phyloP scores from a whole-genome alignment of 2,113 vertebrate genomes.

The Heterotilapia buettikoferi region DNA sequence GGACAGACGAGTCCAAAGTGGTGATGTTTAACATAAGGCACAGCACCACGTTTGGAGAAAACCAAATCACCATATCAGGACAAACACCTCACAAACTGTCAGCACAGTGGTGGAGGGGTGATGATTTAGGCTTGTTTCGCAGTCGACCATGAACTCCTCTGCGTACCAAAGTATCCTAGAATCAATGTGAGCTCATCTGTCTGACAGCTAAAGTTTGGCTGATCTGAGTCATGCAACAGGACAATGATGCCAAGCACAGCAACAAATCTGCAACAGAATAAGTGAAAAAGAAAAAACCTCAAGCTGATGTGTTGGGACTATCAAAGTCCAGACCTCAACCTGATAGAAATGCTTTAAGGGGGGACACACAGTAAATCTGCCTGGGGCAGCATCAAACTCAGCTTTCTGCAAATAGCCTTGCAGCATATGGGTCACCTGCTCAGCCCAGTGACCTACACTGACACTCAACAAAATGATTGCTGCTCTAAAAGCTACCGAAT shows the following conservation, averaged over 20 bases:
- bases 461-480: background rate
- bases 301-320: background rate
- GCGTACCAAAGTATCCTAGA: background rate
- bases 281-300: background rate
- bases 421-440: background rate
- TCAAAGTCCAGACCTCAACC: background rate
- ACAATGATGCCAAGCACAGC: fast-evolving
- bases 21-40: background rate
- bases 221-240: background rate
- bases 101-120: background rate
- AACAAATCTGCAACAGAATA: background rate
- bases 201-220: background rate
- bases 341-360: background rate
- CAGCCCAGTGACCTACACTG: background rate
- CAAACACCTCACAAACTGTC: background rate
- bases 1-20: background rate
- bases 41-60: background rate
- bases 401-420: background rate
- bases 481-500: background rate
- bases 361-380: background rate
- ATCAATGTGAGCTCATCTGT: background rate
- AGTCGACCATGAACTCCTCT: background rate
- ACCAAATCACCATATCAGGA: background rate
- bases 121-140: background rate
- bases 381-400: background rate